phyloP scores from a whole-genome alignment of 2,888 invertebrate genomes.

The Plemyria rubiginata region DNA sequence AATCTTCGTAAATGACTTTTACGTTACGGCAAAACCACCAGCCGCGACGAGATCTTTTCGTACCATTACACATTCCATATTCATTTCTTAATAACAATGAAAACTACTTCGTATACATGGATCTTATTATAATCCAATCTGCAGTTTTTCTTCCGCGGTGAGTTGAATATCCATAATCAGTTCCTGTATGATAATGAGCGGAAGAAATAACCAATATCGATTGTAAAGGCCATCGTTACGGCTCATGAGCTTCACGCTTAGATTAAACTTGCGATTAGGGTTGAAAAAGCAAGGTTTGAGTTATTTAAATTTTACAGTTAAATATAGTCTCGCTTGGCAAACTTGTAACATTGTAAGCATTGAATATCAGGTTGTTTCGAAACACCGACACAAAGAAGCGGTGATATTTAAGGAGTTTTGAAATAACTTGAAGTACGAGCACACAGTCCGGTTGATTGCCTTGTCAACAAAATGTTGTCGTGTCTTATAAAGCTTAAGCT shows the following conservation, averaged over 20 bases:
- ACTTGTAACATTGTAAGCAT: constrained; percentile 31
- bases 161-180: constrained; percentile 45
- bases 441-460: not conserved
- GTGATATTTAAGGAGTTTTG: not conserved
- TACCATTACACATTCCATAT: constrained; percentile 43
- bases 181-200: constrained; percentile 56
- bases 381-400: constrained; percentile 6
- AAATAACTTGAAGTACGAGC: not conserved
- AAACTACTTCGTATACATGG: constrained; percentile 35
- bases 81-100: constrained; percentile 38
- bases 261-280: constrained; percentile 25
- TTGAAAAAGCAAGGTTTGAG: constrained; percentile 7
- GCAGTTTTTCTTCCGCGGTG: constrained; percentile 40
- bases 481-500: not conserved
- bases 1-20: constrained; percentile 2
- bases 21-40: constrained; percentile 14
- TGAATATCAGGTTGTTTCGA: constrained; percentile 12
- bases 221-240: constrained; percentile 60
- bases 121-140: constrained; percentile 49
- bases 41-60: constrained; percentile 35
- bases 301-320: constrained; percentile 31
- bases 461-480: constrained; percentile 1
- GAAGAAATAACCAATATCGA: constrained; percentile 52
- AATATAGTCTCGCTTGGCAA: constrained; percentile 44
- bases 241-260: constrained; percentile 62